Conservation (phyloP, 2,113 vertebrate species). For the Leptocoma aspasia region DNA sequence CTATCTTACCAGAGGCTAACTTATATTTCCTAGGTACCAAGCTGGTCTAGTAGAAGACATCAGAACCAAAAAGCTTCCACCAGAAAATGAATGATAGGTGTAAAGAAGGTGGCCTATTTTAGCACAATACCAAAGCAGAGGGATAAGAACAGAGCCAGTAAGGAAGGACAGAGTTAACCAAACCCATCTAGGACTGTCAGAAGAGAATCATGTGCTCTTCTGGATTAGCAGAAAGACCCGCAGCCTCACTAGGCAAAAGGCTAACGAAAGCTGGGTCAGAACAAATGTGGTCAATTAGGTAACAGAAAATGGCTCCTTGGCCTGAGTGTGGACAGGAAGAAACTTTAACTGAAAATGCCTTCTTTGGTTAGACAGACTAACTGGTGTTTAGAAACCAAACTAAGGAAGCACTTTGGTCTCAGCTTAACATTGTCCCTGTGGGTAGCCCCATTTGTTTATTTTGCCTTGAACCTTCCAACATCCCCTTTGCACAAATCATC, state of each 20-base stretch:
- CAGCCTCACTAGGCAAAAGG: not conserved
- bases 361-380: not conserved
- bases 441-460: slow-evolving; percentile 28
- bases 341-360: slow-evolving; percentile 7
- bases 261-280: not conserved
- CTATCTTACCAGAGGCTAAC: not conserved
- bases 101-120: not conserved
- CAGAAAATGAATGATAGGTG: not conserved
- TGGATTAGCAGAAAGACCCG: not conserved
- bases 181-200: not conserved
- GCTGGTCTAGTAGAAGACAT: not conserved
- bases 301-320: not conserved
- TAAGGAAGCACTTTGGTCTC: not conserved
- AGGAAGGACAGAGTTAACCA: not conserved
- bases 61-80: not conserved
- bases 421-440: not conserved
- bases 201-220: not conserved
- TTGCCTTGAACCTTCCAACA: slow-evolving; percentile 23
- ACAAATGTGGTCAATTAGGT: not conserved
- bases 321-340: not conserved
- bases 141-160: not conserved
- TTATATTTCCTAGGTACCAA: not conserved
- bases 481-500: slow-evolving; percentile 29
- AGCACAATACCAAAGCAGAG: not conserved
- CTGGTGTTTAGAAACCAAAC: not conserved